A percentile compares a stretch with the other conserved stretches of the same genome.
These are phyloP conservation scores for Dastarcus helophoroides DNA, from an alignment of 2,888 invertebrate genomes.

Conservation along the genomic window DNA sequence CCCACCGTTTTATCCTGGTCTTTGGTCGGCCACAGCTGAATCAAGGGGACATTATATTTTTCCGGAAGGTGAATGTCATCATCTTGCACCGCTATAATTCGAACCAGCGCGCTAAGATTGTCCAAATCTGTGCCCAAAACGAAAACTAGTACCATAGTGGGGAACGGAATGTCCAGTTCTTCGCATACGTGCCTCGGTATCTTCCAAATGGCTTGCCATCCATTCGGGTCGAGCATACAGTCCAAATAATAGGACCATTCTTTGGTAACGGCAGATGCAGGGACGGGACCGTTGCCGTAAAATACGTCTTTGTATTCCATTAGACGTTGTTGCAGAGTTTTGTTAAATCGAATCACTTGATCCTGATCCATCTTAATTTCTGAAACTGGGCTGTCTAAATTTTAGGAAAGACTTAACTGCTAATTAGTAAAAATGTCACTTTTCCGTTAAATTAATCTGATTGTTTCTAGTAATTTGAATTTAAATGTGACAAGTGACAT, in stretches of 20 bases:
- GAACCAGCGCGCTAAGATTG: constrained; percentile 45
- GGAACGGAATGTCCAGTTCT: constrained; percentile 51
- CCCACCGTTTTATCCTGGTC: constrained; percentile 46
- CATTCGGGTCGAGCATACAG: constrained; percentile 49
- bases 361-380: too few relatives aligned
- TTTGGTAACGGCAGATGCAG: constrained; percentile 40
- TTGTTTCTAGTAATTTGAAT: too few relatives aligned
- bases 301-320: constrained; percentile 44
- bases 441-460: too few relatives aligned
- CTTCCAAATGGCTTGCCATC: constrained; percentile 63
- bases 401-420: too few relatives aligned
- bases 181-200: constrained; percentile 52
- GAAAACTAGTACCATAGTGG: constrained; percentile 49
- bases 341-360: constrained; percentile 46
- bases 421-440: too few relatives aligned
- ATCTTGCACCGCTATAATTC: constrained; percentile 53
- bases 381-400: too few relatives aligned
- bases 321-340: constrained; percentile 43
- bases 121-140: constrained; percentile 46
- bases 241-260: constrained; percentile 49
- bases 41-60: constrained; percentile 46
- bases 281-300: constrained; percentile 33
- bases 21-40: constrained; percentile 53
- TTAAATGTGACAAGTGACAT: too few relatives aligned
- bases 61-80: constrained; percentile 49